Percentiles rank a stretch among this genome's conserved stretches.
phyloP scores from a whole-genome alignment of 2,888 invertebrate species.

The Chaitophorus viminalis region DNA sequence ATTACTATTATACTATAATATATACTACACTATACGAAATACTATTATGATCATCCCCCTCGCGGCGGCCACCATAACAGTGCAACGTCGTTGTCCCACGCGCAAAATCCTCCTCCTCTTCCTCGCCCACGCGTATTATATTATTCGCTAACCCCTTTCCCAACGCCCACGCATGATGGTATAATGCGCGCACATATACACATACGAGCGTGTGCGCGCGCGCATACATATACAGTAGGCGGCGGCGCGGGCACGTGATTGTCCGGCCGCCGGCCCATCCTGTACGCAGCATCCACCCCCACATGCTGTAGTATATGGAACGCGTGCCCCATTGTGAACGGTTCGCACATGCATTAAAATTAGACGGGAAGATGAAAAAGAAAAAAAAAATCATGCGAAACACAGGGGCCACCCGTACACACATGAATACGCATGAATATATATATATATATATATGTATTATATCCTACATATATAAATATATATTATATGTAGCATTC shows the following conservation, averaged over 20 bases:
- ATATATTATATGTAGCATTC: no score
- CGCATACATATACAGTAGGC: no score
- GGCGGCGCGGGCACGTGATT: conserved; percentile 52
- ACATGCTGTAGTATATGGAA: not conserved
- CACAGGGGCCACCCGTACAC: conserved; percentile 21
- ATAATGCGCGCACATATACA: not conserved
- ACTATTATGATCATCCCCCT: not conserved
- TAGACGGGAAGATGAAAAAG: not conserved
- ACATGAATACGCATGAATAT: not conserved
- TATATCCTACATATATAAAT: not conserved
- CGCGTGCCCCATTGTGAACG: conserved; percentile 56
- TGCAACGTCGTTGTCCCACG: conserved; percentile 32
- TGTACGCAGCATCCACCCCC: conserved; percentile 50
- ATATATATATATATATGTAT: not conserved
- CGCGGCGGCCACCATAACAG: conserved; percentile 3
- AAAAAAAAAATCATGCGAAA: not conserved
- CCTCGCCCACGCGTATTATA: conserved; percentile 1
- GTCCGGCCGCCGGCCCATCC: conserved; percentile 43
- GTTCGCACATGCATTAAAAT: conserved; percentile 12
- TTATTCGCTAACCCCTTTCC: conserved; percentile 34
- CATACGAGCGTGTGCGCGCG: not conserved
- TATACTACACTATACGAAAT: not conserved
- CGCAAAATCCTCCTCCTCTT: conserved; percentile 24
- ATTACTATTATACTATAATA: no score
- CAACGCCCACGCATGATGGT: not conserved